Evolutionary conservation across 2,113 vertebrate species (phyloP).

Genomic region (Oreocharis arfaki): DNA sequence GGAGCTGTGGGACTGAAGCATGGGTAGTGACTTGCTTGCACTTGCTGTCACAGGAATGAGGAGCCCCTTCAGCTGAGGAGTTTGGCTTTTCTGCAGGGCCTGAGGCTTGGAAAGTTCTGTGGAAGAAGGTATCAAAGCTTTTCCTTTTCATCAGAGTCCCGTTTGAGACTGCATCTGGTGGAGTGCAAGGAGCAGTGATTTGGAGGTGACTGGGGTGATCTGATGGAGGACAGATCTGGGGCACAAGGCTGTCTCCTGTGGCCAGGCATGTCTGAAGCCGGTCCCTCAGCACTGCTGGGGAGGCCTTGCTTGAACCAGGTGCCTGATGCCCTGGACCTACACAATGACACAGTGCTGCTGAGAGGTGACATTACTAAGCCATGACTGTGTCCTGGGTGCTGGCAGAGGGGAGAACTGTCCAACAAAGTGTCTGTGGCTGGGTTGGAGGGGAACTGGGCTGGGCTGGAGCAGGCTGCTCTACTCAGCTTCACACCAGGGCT

Average conservation of each 20-base stretch:
- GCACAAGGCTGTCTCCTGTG: neutral
- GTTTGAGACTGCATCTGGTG: neutral
- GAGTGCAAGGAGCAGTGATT: neutral
- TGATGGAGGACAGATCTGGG: neutral
- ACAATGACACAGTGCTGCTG: neutral
- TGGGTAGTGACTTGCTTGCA: neutral
- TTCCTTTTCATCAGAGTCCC: neutral
- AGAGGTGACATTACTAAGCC: neutral
- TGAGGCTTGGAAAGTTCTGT: neutral
- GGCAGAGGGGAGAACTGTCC: neutral
- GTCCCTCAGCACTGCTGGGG: neutral
- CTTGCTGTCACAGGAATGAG: neutral
- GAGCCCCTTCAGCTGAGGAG: neutral
- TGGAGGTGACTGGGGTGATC: neutral
- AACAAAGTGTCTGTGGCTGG: neutral
- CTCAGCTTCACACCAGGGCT: neutral
- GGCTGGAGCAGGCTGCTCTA: neutral
- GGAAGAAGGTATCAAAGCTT: neutral
- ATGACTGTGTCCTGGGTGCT: neutral
- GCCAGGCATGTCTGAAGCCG: neutral
- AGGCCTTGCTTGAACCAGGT: neutral
- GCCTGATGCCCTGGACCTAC: neutral
- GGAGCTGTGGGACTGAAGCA: neutral
- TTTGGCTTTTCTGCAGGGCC: neutral
- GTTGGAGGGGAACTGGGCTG: neutral